These are phyloP conservation scores for Orientallactaga bullata DNA, from an alignment of 2,113 vertebrate genomes.

Conservation along the genomic window DNA sequence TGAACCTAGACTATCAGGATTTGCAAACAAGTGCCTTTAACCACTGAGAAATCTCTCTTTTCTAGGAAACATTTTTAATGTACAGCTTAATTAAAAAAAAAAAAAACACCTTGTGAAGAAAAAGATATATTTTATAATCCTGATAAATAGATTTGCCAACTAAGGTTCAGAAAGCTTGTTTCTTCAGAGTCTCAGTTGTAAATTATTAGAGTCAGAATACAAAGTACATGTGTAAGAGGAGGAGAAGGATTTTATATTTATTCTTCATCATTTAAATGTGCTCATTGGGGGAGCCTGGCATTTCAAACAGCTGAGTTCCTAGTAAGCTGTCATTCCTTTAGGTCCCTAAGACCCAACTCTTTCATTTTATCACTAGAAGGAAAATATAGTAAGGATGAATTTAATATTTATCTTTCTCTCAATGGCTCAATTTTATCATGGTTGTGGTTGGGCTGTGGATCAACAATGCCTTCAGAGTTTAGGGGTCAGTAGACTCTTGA, in stretches of 20 bases:
- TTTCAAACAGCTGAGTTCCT: background rate
- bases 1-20: too few relatives aligned
- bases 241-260: background rate
- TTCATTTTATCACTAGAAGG: conserved; percentile 24
- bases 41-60: too few relatives aligned
- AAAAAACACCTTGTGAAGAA: too few relatives aligned
- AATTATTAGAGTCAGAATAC: background rate
- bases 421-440: background rate
- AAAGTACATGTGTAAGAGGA: background rate
- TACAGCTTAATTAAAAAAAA: background rate
- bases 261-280: background rate
- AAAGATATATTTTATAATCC: background rate
- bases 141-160: background rate
- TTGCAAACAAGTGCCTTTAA: background rate
- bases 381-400: background rate
- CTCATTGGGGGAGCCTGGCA: background rate
- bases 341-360: background rate
- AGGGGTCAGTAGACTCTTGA: background rate
- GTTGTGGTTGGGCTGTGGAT: background rate
- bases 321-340: conserved; percentile 24
- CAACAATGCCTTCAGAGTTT: background rate
- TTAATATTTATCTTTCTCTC: conserved; percentile 29
- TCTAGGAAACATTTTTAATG: background rate
- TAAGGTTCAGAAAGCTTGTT: background rate
- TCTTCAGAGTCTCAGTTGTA: background rate